A percentile compares a stretch with the other conserved stretches of the same genome.
phyloP scores from a whole-genome alignment of 2,888 invertebrate genomes.

The Leptinotarsa peninsularis region DNA sequence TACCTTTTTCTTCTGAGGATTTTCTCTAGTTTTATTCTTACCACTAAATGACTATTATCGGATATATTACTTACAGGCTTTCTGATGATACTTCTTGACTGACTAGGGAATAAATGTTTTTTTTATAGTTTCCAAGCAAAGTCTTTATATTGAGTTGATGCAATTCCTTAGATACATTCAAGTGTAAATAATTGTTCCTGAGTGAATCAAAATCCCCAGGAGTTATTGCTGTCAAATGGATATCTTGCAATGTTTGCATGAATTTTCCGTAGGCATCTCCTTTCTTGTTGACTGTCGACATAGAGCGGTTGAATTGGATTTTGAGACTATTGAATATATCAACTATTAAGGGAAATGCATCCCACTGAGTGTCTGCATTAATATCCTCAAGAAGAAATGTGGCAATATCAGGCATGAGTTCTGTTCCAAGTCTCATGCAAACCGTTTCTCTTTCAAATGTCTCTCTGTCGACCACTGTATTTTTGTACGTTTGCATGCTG shows the following conservation, averaged over 20 bases:
- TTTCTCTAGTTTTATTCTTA: too few relatives aligned
- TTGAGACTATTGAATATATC: constrained; percentile 7
- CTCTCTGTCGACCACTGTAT: constrained; percentile 19
- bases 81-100: not conserved
- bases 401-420: constrained; percentile 36
- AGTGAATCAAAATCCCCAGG: not conserved
- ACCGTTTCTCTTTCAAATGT: not conserved
- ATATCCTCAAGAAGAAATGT: constrained; percentile 19
- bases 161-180: constrained; percentile 12
- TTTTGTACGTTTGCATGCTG: constrained; percentile 29
- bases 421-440: constrained; percentile 27
- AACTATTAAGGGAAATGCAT: not conserved
- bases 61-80: constrained; percentile 26
- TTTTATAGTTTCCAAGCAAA: constrained; percentile 27
- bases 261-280: constrained; percentile 1
- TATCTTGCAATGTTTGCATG: constrained; percentile 16
- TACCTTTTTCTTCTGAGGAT: too few relatives aligned
- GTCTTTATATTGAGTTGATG: constrained; percentile 25
- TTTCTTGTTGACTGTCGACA: constrained; percentile 1
- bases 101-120: constrained; percentile 19
- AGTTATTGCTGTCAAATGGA: constrained; percentile 15
- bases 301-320: constrained; percentile 11
- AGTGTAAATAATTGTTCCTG: constrained; percentile 5
- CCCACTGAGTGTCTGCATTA: not conserved
- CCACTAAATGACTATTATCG: too few relatives aligned